Evolutionary conservation across 2,113 vertebrate species (phyloP), one percentile per base, ranked within the genome.

Genomic region (Hassar affinis): DNA sequence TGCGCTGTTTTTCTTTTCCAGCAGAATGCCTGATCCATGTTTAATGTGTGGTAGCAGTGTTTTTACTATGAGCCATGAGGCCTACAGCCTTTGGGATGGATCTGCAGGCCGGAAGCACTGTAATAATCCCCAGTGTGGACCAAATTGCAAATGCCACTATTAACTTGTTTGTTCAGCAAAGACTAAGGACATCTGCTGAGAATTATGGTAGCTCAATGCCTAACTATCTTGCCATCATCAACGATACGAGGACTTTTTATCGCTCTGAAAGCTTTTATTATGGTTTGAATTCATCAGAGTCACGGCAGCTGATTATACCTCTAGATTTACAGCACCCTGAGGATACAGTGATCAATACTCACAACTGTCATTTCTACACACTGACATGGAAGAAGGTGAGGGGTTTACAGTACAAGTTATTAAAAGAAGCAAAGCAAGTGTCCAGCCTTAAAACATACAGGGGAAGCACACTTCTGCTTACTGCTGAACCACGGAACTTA

Each of bases 151-250:
- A 86, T 88, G 87, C 87, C 86, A 89, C 35, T 87, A 71, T 89
- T 91, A 91, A 89, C 89, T 84, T 78, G 86, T 88, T 83, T 89
- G 87, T 91, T 92, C 86, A 90, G 83, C 64, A 10, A 22, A 85
- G 90, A 90, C 84, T 86, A 88, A 80, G 27, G 86, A 84, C 89
- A 88, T 91, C 88, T 90, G 89, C 83, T 88, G 87, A 87, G 85
- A 69, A 84, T 86, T 62, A 81, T 83, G 78, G 57, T 45, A 87
- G 52, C 62, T 57, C 62, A 52, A 18, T 59, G 51, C 14, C 51
- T n/a, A 38, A n/a, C 6, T 64, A 14, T 56, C 51, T 77, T 52
- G 49, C 72, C 49, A 54, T 75, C 27, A 0, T 49, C 20, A 15
- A 2, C 38, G 74, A 77, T 56, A 52, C 56, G 30, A 77, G 30